Conservation (phyloP, 2,888 invertebrate genomes). For the Lasioglossum morio region DNA sequence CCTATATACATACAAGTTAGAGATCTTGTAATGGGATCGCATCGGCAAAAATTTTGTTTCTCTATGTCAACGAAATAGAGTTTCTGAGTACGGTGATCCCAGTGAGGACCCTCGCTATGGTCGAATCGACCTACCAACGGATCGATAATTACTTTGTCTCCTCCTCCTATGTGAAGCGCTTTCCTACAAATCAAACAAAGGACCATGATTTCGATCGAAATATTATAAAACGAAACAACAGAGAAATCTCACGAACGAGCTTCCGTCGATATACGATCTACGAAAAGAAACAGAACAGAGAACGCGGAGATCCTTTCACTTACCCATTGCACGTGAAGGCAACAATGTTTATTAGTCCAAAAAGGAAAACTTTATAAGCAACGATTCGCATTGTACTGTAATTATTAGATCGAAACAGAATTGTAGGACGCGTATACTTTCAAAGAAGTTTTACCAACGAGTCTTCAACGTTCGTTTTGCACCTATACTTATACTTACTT, state of each 20-base stretch:
- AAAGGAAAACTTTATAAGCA: background rate
- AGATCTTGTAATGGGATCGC: conserved; percentile 85
- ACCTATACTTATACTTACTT: background rate
- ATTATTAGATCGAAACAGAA: background rate
- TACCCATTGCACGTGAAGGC: conserved; percentile 31
- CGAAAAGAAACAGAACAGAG: background rate
- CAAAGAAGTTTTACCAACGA: background rate
- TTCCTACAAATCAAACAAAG: background rate
- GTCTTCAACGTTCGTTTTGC: background rate
- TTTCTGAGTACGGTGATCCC: conserved; percentile 86
- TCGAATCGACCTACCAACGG: conserved; percentile 56
- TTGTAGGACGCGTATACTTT: background rate
- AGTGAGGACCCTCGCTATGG: conserved; percentile 88
- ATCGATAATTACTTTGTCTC: background rate
- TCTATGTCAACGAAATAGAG: conserved; percentile 88
- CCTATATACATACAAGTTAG: conserved; percentile 53
- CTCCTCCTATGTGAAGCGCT: background rate
- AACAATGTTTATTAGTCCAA: conserved; percentile 15
- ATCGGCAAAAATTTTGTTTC: conserved; percentile 85
- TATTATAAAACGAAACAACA: background rate
- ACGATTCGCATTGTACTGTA: conserved; percentile 8
- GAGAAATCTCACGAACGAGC: background rate
- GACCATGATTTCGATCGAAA: background rate
- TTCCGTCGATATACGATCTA: background rate
- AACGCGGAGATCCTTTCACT: conserved; percentile 50